Evolutionary conservation across 2,797 vertebrate genomes (phyloP).

Genomic region (Artibeus jamaicensis): DNA sequence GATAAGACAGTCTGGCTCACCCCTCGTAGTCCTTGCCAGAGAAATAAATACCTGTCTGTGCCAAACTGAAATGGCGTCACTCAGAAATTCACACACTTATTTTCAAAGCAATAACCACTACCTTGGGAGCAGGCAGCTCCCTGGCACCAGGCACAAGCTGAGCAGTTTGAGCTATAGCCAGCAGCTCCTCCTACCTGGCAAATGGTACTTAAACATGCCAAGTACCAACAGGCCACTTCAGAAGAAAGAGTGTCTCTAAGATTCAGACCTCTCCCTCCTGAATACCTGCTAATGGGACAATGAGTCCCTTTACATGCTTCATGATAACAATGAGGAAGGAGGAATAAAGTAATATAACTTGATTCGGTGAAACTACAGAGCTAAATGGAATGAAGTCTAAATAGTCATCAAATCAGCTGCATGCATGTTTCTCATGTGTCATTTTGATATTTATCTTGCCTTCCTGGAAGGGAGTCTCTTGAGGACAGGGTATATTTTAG

Average conservation of each 20-base stretch:
- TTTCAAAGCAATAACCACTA: conserved; percentile 52
- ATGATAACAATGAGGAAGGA: conserved; percentile 4
- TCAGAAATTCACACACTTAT: conserved; percentile 51
- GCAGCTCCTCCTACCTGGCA: conserved; percentile 20
- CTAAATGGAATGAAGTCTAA: neutral
- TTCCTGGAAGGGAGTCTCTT: conserved; percentile 25
- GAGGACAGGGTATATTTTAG: conserved; percentile 40
- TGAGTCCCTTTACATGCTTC: neutral
- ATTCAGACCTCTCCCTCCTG: neutral
- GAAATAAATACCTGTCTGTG: conserved; percentile 59
- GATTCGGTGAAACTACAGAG: neutral
- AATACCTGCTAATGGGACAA: neutral
- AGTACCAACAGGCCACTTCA: neutral
- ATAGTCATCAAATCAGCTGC: neutral
- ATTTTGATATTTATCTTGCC: conserved; percentile 18
- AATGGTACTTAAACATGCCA: neutral
- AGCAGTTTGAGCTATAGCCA: conserved; percentile 35
- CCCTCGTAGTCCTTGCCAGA: neutral
- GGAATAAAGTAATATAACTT: neutral
- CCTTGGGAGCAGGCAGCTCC: conserved; percentile 13
- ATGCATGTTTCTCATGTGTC: neutral
- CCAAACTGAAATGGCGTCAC: conserved; percentile 41
- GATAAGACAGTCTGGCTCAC: conserved; percentile 45
- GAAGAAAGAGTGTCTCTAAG: neutral
- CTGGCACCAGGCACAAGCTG: neutral